phyloP scores from a whole-genome alignment of 2,113 vertebrate species.

The Paratilapia polleni region DNA sequence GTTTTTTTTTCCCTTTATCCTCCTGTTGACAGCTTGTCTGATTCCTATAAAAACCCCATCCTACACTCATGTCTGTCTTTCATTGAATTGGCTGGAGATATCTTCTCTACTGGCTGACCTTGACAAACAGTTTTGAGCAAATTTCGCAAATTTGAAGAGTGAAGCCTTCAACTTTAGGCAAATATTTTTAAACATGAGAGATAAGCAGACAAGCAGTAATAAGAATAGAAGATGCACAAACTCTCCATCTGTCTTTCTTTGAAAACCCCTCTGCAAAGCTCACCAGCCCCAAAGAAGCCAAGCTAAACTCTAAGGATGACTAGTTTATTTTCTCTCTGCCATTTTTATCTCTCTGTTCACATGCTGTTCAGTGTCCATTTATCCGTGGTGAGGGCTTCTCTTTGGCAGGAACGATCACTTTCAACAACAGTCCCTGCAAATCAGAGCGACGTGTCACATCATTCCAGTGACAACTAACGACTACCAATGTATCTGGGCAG shows the following conservation, averaged over 20 bases:
- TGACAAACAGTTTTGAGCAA: conserved; percentile 56
- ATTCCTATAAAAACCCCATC: conserved; percentile 65
- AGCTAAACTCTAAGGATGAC: conserved; percentile 39
- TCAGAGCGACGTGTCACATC: conserved; percentile 71
- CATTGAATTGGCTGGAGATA: conserved; percentile 64
- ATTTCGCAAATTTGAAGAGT: conserved; percentile 14
- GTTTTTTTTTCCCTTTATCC: conserved; percentile 52
- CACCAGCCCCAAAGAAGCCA: conserved; percentile 15
- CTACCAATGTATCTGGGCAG: conserved; percentile 74
- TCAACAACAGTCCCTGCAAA: conserved; percentile 71
- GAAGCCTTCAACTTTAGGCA: conserved; percentile 13
- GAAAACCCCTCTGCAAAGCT: conserved; percentile 22
- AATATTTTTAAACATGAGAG: conserved; percentile 3
- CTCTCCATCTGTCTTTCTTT: conserved; percentile 11
- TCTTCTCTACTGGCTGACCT: conserved; percentile 65
- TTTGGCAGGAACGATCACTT: conserved; percentile 73
- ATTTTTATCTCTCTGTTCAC: conserved; percentile 74
- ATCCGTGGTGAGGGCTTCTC: conserved; percentile 64
- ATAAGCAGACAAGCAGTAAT: not conserved
- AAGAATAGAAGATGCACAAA: not conserved
- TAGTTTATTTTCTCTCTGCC: conserved; percentile 66
- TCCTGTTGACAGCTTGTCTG: conserved; percentile 71
- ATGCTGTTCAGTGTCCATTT: conserved; percentile 71
- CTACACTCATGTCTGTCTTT: conserved; percentile 57
- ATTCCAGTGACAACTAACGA: conserved; percentile 75